phyloP scores from a whole-genome alignment of 1,140 invertebrate genomes.

The Drosophila littoralis region DNA sequence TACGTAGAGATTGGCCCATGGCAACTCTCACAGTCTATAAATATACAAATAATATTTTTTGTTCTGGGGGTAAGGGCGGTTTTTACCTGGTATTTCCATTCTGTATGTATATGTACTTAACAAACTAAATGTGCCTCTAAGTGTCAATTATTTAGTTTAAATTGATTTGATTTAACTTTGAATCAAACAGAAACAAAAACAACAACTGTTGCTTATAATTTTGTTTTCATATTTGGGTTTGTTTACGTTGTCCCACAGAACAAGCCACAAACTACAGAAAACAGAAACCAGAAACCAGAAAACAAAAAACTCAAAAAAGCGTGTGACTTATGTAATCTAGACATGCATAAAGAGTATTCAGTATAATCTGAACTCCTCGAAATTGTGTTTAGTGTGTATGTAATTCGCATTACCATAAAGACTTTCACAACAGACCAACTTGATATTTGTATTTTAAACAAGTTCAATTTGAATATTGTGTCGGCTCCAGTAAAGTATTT shows the following conservation, averaged over 20 bases:
- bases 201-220: conserved; percentile 43
- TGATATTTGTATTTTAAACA: conserved; percentile 31
- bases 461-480: conserved; percentile 25
- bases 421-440: conserved; percentile 22
- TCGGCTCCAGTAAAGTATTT: conserved; percentile 23
- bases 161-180: conserved; percentile 26
- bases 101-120: conserved; percentile 64
- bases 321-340: conserved; percentile 64
- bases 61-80: conserved; percentile 31
- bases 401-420: conserved; percentile 38
- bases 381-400: conserved; percentile 66
- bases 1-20: conserved; percentile 84
- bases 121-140: conserved; percentile 72
- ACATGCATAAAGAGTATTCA: conserved; percentile 44
- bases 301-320: conserved; percentile 35
- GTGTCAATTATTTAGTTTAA: conserved; percentile 52
- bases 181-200: conserved; percentile 20
- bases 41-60: conserved; percentile 18
- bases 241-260: conserved; percentile 40
- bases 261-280: conserved; percentile 39
- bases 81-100: conserved; percentile 46
- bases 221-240: conserved; percentile 28
- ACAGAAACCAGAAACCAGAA: conserved; percentile 24
- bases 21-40: conserved; percentile 9
- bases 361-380: conserved; percentile 27